Percentiles rank a stretch among this genome's conserved stretches.
Conservation (phyloP, 2,888 invertebrate genomes). For the Panzeria rudis region DNA sequence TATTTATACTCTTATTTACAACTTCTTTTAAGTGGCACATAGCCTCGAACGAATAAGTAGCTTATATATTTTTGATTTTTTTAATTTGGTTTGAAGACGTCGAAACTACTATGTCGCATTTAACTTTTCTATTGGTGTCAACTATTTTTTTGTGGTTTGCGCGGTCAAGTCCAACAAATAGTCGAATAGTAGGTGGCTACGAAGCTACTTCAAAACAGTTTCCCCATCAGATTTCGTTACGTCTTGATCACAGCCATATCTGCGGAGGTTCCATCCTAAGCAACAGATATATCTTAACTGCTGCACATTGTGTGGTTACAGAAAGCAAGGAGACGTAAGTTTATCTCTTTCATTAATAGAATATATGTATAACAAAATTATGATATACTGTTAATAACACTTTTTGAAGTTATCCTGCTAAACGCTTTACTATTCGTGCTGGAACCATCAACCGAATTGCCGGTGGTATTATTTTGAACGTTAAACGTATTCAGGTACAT, state of each 20-base stretch:
- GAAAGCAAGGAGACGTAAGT: slow-evolving; percentile 54
- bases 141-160: slow-evolving; percentile 21
- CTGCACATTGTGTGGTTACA: slow-evolving; percentile 76
- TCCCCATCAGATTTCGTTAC: slow-evolving; percentile 80
- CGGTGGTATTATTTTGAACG: slow-evolving; percentile 75
- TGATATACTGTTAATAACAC: neutral
- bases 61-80: neutral
- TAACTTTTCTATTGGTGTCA: slow-evolving; percentile 2
- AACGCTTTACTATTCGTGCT: slow-evolving; percentile 76
- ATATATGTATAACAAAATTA: no score
- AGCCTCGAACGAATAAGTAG: neutral
- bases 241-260: slow-evolving; percentile 65
- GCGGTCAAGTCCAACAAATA: slow-evolving; percentile 31
- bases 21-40: neutral
- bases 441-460: slow-evolving; percentile 77
- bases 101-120: slow-evolving; percentile 30
- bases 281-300: slow-evolving; percentile 74
- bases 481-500: slow-evolving; percentile 74
- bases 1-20: neutral
- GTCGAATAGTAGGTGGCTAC: slow-evolving; percentile 76
- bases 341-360: neutral
- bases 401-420: slow-evolving; percentile 70
- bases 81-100: neutral
- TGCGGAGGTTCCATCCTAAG: slow-evolving; percentile 77
- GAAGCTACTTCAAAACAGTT: slow-evolving; percentile 77